Evolutionary conservation across 2,888 invertebrate species (phyloP).

Genomic region (Pachliopta kotzebuea): DNA sequence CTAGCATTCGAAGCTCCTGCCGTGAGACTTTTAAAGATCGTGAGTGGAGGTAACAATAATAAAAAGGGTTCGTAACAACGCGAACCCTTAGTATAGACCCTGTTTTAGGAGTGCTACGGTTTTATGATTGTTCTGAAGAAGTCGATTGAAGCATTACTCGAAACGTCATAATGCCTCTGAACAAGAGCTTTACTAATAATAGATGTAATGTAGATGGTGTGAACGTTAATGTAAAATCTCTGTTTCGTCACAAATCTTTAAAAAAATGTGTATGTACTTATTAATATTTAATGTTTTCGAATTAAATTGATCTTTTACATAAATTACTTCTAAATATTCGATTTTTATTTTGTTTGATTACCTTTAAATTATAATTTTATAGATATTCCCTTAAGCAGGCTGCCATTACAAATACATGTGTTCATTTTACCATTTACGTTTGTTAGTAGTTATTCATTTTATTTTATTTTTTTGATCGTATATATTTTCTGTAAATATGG

Average conservation of each 20-base stretch:
- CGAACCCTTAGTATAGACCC: not conserved
- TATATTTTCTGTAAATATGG: too few relatives aligned
- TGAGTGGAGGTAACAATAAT: slow-evolving; percentile 58
- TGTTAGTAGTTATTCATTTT: too few relatives aligned
- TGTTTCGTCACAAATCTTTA: not conserved
- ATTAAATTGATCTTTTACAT: not conserved
- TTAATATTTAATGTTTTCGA: not conserved
- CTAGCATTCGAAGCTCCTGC: slow-evolving; percentile 91
- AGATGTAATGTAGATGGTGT: slow-evolving; percentile 3
- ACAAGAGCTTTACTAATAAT: slow-evolving; percentile 35
- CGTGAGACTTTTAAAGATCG: slow-evolving; percentile 87
- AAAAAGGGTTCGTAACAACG: slow-evolving; percentile 51
- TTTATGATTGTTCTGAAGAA: slow-evolving; percentile 9
- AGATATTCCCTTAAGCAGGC: too few relatives aligned
- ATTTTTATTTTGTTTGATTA: too few relatives aligned
- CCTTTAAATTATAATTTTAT: too few relatives aligned
- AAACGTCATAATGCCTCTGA: slow-evolving; percentile 31
- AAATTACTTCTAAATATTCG: too few relatives aligned
- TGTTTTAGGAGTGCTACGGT: slow-evolving; percentile 2
- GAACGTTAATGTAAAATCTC: not conserved
- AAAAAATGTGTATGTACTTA: not conserved
- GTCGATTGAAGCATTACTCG: slow-evolving; percentile 26
- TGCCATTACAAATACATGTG: too few relatives aligned
- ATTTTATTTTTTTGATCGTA: too few relatives aligned
- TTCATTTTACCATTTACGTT: too few relatives aligned